Evolutionary conservation across 2,888 invertebrate species (phyloP).

Genomic region (Plusia festucae): DNA sequence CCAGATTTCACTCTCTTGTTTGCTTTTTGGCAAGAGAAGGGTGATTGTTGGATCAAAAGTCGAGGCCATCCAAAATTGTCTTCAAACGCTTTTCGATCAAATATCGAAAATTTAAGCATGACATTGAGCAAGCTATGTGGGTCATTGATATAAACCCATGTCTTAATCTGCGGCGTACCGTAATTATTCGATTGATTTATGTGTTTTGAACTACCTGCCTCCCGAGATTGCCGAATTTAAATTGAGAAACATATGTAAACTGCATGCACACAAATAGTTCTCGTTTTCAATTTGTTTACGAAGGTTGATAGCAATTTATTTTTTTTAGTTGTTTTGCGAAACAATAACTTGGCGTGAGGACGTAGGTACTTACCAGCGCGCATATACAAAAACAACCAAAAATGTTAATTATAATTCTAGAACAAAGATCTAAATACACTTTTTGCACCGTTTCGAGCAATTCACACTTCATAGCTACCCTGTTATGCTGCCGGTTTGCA

Average conservation of each 20-base stretch:
- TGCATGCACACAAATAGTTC: not conserved
- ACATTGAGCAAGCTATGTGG: conserved; percentile 24
- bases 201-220: not conserved
- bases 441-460: too few relatives aligned
- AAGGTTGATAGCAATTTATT: not conserved
- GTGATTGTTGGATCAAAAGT: not conserved
- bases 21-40: not conserved
- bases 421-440: too few relatives aligned
- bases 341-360: too few relatives aligned
- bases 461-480: too few relatives aligned
- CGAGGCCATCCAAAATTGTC: not conserved
- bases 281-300: not conserved
- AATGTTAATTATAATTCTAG: too few relatives aligned
- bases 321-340: too few relatives aligned
- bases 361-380: too few relatives aligned
- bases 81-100: conserved; percentile 6
- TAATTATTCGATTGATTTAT: conserved; percentile 23
- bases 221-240: conserved; percentile 1
- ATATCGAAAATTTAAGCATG: conserved; percentile 7
- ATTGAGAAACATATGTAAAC: not conserved
- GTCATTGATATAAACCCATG: conserved; percentile 26
- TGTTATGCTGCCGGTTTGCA: too few relatives aligned
- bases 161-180: conserved; percentile 12
- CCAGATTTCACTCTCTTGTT: too few relatives aligned
- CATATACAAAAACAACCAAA: too few relatives aligned